Evolutionary conservation across 2,113 vertebrate genomes (phyloP).

Genomic region (Anser brachyrhynchus): DNA sequence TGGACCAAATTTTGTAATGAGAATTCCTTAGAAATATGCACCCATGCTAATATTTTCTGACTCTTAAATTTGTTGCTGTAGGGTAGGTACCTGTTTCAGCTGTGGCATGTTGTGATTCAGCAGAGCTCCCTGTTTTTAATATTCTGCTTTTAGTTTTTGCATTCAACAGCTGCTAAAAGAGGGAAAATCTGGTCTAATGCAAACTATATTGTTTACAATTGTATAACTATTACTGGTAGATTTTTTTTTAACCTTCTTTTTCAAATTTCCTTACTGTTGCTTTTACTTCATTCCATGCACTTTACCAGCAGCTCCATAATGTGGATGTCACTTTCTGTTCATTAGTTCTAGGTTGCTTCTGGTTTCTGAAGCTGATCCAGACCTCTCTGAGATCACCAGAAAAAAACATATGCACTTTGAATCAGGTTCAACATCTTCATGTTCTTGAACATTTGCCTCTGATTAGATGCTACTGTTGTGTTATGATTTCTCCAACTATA

Average conservation of each 20-base stretch:
- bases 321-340: background rate
- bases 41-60: background rate
- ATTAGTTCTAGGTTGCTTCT: background rate
- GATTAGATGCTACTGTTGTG: background rate
- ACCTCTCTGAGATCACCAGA: background rate
- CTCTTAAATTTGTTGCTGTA: background rate
- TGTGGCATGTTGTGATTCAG: background rate
- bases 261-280: background rate
- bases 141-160: background rate
- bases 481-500: background rate
- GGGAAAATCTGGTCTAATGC: rapidly evolving
- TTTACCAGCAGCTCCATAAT: background rate
- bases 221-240: background rate
- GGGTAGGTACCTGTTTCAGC: background rate
- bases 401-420: background rate
- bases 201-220: background rate
- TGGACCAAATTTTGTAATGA: background rate
- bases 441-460: background rate
- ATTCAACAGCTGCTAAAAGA: background rate
- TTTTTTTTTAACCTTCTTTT: background rate
- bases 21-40: background rate
- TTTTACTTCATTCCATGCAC: background rate
- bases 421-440: rapidly evolving
- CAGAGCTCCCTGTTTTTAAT: background rate
- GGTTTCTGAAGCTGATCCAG: background rate